A percentile compares a stretch with the other conserved stretches of the same genome.
Conservation (phyloP, 2,888 invertebrate species). For the Imbricaverruca yamaguchii region DNA sequence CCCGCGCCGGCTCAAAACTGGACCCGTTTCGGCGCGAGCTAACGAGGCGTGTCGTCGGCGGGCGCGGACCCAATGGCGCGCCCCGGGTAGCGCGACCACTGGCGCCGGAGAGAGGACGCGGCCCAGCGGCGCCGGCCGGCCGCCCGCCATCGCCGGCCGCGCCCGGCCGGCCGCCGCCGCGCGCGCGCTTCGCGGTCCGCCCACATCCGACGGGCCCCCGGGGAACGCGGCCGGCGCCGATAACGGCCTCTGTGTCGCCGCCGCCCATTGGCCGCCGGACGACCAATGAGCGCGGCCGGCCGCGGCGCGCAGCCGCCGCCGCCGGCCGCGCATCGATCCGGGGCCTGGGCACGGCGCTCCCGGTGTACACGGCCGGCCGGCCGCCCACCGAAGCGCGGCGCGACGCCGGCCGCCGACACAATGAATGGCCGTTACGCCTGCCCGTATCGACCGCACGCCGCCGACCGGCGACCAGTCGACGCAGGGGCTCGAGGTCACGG, state of each 20-base stretch:
- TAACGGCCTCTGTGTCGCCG: neutral
- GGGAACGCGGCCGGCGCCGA: neutral
- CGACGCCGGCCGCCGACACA: neutral
- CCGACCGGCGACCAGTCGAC: neutral
- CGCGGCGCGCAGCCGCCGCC: neutral
- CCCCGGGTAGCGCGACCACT: too few relatives aligned
- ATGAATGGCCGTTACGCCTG: neutral
- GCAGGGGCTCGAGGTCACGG: neutral
- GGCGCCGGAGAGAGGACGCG: too few relatives aligned
- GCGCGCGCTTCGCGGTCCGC: neutral
- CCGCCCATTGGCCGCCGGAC: neutral
- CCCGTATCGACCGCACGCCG: neutral
- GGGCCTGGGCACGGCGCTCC: neutral
- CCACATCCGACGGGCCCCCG: neutral
- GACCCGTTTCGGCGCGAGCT: too few relatives aligned
- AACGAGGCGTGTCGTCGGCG: too few relatives aligned
- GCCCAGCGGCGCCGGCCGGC: neutral
- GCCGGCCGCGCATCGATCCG: neutral
- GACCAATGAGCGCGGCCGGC: neutral
- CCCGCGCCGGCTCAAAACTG: too few relatives aligned
- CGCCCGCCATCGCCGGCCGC: neutral
- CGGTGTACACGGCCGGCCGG: neutral
- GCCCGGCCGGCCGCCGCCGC: neutral
- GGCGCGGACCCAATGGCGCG: too few relatives aligned
- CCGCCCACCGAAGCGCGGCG: slow-evolving; percentile 2